Evolutionary conservation across 2,113 vertebrate species (phyloP).

Genomic region (Trogon melanurus): DNA sequence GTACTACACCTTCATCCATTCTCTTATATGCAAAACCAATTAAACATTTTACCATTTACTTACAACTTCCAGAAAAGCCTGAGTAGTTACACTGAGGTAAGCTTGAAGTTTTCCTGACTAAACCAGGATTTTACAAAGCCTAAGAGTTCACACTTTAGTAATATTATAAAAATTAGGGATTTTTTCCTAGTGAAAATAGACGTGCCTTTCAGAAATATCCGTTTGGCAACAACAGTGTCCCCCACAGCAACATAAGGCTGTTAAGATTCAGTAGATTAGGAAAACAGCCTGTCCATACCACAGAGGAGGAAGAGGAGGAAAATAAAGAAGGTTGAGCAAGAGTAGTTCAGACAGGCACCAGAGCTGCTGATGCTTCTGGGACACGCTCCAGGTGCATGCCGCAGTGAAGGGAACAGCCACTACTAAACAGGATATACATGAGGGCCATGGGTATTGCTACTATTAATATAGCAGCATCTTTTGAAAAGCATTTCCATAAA

Average conservation of each 20-base stretch:
- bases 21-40: neutral
- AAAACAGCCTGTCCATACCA: neutral
- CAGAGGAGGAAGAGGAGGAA: neutral
- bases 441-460: neutral
- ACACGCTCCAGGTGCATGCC: neutral
- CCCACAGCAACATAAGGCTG: neutral
- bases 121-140: neutral
- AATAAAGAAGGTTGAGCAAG: neutral
- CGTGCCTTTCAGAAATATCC: neutral
- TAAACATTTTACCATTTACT: neutral
- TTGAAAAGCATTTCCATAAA: no score
- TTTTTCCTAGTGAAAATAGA: neutral
- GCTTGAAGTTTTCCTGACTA: neutral
- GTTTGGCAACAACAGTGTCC: neutral
- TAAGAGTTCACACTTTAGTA: neutral
- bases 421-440: neutral
- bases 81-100: neutral
- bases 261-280: neutral
- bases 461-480: neutral
- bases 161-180: neutral
- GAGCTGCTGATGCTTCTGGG: neutral
- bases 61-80: neutral
- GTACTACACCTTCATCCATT: neutral
- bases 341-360: neutral
- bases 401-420: neutral